Evolutionary conservation across 2,888 invertebrate species (phyloP), one percentile per base, ranked within the genome.

Genomic region (Thyatira batis): DNA sequence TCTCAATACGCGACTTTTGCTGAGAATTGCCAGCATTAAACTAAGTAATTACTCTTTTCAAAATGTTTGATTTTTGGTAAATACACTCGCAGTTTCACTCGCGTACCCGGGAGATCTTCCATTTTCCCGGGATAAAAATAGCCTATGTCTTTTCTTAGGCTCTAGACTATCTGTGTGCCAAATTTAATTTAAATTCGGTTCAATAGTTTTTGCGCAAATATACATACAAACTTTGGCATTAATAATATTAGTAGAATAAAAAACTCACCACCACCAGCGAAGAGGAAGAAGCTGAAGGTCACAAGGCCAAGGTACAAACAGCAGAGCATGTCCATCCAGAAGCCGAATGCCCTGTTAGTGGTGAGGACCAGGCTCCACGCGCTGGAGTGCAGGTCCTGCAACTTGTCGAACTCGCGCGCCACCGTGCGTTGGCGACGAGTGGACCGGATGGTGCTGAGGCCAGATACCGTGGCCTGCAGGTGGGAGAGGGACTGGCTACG

Each of bases 401-500:
- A 94, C 52, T 92, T 90, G 75, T 96, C 96, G 76, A 96, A 96
- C 77, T 96, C 95, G 17, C 89, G 85, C 6, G 93, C 93, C 30
- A 97, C 93, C 9, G 94, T 93, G 6, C 93, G 86, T 78, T 96
- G 95, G 49, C 94, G 95, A 10, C 93, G 90, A 51, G 95, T 95
- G 0, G 97, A 95, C 45, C 98, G 88, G 54, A 98, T 96, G 0
- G 97, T 97, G 2, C 95, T 94, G 2, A 98, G 85, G 0, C 98
- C 98, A 65, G 95, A 94, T 1, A 98, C 92, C 0, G 96, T 95
- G 0, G 97, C 95, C 58, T 95, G 95, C 17, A 97, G 87, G 80
- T 98, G 97, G 51, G 95, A 95, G 72, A 97, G 95, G 0, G 98
- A 95, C 11, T 97, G 97, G 69, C 97, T 97, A 51, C 97, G 94